These are phyloP conservation scores for Dione vanillae DNA, from an alignment of 2,888 invertebrate genomes.

Conservation along the genomic window DNA sequence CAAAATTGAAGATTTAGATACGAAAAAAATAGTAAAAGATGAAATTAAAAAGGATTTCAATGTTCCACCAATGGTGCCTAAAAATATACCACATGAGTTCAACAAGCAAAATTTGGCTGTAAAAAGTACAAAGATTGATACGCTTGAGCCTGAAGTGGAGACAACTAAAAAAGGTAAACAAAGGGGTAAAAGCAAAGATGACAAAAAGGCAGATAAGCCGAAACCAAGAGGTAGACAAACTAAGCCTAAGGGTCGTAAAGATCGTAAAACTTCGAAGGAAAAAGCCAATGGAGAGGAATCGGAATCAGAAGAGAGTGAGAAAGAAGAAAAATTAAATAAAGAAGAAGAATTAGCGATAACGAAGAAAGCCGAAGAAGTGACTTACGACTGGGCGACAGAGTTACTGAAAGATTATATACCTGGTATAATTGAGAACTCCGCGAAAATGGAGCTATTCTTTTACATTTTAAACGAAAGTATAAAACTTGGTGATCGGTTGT, in stretches of 20 bases:
- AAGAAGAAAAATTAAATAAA: constrained; percentile 84
- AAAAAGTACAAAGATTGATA: constrained; percentile 38
- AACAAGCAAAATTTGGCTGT: constrained; percentile 48
- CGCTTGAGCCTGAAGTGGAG: constrained; percentile 66
- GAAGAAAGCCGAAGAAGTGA: constrained; percentile 91
- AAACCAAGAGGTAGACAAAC: constrained; percentile 65
- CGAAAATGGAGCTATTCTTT: constrained; percentile 97
- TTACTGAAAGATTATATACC: constrained; percentile 93
- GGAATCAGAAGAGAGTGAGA: constrained; percentile 82
- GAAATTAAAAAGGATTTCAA: constrained; percentile 61
- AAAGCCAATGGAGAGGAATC: constrained; percentile 81
- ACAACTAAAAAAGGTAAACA: constrained; percentile 63
- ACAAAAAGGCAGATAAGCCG: constrained; percentile 64
- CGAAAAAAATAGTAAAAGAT: constrained; percentile 76
- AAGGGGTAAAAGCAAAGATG: constrained; percentile 64
- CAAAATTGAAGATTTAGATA: constrained; percentile 80
- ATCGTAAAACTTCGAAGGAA: constrained; percentile 76
- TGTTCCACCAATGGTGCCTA: constrained; percentile 38
- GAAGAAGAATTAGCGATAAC: constrained; percentile 83
- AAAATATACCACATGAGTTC: constrained; percentile 47
- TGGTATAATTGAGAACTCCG: constrained; percentile 95
- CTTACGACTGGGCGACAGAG: constrained; percentile 95
- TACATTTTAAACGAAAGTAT: constrained; percentile 95
- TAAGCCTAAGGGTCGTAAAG: constrained; percentile 75
- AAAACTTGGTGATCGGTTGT: constrained; percentile 92